phyloP scores from a whole-genome alignment of 2,113 vertebrate species.

The Scatophagus argus region DNA sequence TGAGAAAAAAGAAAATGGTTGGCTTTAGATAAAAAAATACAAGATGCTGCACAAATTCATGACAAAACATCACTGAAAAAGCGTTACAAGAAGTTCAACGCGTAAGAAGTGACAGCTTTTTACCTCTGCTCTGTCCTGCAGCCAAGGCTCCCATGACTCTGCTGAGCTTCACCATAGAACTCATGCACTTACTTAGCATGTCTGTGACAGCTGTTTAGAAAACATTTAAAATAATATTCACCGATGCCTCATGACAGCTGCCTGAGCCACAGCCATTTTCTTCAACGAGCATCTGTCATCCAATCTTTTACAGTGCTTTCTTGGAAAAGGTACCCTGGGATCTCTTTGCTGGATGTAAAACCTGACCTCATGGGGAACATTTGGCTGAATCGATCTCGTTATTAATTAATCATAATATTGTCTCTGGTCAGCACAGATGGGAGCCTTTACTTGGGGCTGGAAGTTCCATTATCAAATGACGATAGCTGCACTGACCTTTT shows the following conservation, averaged over 20 bases:
- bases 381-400: constrained; percentile 75
- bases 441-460: constrained; percentile 57
- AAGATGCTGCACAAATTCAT: constrained; percentile 3
- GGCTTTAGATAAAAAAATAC: constrained; percentile 3
- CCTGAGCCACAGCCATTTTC: constrained; percentile 52
- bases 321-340: constrained; percentile 62
- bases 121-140: constrained; percentile 15
- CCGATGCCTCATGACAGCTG: constrained; percentile 58
- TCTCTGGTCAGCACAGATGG: constrained; percentile 68
- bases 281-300: constrained; percentile 61
- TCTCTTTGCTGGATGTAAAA: constrained; percentile 55
- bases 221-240: constrained; percentile 61
- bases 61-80: constrained; percentile 17
- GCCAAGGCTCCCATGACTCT: constrained; percentile 17
- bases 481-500: constrained; percentile 45
- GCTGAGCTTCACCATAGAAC: constrained; percentile 24
- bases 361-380: constrained; percentile 65
- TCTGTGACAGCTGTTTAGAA: constrained; percentile 69
- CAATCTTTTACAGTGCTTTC: constrained; percentile 55
- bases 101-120: not conserved
- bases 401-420: constrained; percentile 81
- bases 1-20: no score
- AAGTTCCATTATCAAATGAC: constrained; percentile 73
- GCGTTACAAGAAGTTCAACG: not conserved
- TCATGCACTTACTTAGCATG: constrained; percentile 26